These are phyloP conservation scores for Diadumene lineata DNA, from an alignment of 92 coral and sea anemone genomes.

Conservation along the genomic window DNA sequence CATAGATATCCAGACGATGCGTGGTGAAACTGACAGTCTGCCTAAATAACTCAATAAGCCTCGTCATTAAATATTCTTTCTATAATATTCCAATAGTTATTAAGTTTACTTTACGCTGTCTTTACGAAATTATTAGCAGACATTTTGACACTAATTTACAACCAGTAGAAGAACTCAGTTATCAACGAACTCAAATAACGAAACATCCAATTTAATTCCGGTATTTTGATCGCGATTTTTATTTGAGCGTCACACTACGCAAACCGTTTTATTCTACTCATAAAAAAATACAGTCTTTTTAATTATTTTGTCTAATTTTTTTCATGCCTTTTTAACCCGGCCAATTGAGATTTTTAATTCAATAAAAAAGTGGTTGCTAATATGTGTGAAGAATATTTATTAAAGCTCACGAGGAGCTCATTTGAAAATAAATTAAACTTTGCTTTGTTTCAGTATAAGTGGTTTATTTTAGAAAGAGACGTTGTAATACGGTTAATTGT, in stretches of 20 bases:
- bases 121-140: not conserved
- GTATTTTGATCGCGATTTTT: too few relatives aligned
- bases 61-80: not conserved
- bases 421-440: not conserved
- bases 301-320: not conserved
- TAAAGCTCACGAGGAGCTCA: not conserved
- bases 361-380: not conserved
- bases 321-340: not conserved
- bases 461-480: not conserved
- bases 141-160: not conserved
- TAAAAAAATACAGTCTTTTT: not conserved
- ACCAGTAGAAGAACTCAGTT: not conserved
- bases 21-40: not conserved
- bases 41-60: constrained; percentile 11
- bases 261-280: too few relatives aligned
- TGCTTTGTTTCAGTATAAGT: constrained; percentile 1
- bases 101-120: not conserved
- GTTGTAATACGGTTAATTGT: constrained; percentile 3
- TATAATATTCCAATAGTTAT: not conserved
- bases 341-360: not conserved
- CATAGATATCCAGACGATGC: constrained; percentile 7
- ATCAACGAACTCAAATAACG: too few relatives aligned
- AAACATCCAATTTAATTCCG: too few relatives aligned
- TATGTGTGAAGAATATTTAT: not conserved
- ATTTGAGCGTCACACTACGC: too few relatives aligned